Base-by-base conservation (phyloP, 2,888 invertebrate genomes). In the Sipha maydis region DNA sequence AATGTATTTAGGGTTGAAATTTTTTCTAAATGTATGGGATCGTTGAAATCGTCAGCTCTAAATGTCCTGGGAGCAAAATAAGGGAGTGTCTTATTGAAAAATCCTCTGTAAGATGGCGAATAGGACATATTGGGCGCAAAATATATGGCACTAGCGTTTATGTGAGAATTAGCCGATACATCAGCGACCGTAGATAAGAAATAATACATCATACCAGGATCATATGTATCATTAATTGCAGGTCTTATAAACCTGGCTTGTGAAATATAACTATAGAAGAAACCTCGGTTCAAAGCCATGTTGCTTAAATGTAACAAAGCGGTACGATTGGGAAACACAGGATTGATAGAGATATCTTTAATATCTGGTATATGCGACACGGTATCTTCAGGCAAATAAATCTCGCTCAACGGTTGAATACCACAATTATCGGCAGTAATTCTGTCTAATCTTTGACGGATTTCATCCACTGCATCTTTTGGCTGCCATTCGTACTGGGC, bases 171-270 rank as follows among this genome's bases (percentile, higher is more conserved):
- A 0, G 98, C 94, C 0, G 98, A 96, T 0, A 99, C 97, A 92
- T 99, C 99, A 0, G 99, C 98, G 0, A 98, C 96, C 0, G 97
- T 96, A 0, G 98, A 98, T 76, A 99, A 93, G 91, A 98, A 98
- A 91, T 98, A 98, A 91, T 99, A 99, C 97, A 98, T 97, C 95
- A 99, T 97, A 85, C 99, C 99, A 0, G 99, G 99, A 92, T 99
- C 98, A 91, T 97, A 97, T 0, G 97, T 97, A 91, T 97, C 97
- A 91, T 97, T 97, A 38, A 96, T 97, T 0, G 96, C 97, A 0
- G 97, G 97, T 54, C 97, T 93, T 90, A 97, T 97, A 91, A 97
- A 97, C 90, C 98, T 93, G 48, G 97, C 96, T 91, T 98, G 98
- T 0, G 98, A 93, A 89, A 98, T 97, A 91, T 97, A 98, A 92